A percentile compares a stretch with the other conserved stretches of the same genome.
Conservation (phyloP, 2,888 invertebrate genomes). For the Chaitophorus viminalis region DNA sequence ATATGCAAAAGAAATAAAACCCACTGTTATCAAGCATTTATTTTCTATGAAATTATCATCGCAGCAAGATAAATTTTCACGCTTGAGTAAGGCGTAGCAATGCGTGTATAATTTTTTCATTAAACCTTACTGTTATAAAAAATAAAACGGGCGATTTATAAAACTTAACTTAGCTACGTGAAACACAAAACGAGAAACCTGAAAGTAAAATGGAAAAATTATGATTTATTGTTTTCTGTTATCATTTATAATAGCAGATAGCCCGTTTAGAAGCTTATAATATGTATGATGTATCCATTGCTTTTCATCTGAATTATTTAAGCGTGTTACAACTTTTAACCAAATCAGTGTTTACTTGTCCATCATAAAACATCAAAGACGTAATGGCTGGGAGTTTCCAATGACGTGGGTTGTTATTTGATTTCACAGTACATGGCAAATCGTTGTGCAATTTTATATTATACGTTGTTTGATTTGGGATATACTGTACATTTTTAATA, state of each 20-base stretch:
- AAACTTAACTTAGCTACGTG: background rate
- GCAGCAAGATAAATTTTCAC: background rate
- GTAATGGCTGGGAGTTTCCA: background rate
- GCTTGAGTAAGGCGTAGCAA: background rate
- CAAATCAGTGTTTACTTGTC: background rate
- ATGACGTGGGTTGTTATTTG: background rate
- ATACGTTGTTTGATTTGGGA: background rate
- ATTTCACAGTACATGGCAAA: background rate
- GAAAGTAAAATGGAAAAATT: background rate
- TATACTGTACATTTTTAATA: background rate
- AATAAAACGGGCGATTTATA: background rate
- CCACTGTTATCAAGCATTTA: too few relatives aligned
- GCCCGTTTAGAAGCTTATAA: background rate
- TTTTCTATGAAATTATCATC: background rate
- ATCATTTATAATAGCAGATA: background rate
- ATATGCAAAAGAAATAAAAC: too few relatives aligned
- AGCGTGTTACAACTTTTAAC: background rate
- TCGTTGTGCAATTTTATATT: background rate
- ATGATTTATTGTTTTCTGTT: background rate
- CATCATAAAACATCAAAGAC: background rate
- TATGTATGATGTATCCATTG: background rate
- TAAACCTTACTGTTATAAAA: background rate
- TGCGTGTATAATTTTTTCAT: background rate
- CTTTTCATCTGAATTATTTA: background rate
- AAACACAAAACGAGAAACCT: background rate